Evolutionary conservation across 2,797 vertebrate genomes (phyloP).

Genomic region (Aeoliscus strigatus): DNA sequence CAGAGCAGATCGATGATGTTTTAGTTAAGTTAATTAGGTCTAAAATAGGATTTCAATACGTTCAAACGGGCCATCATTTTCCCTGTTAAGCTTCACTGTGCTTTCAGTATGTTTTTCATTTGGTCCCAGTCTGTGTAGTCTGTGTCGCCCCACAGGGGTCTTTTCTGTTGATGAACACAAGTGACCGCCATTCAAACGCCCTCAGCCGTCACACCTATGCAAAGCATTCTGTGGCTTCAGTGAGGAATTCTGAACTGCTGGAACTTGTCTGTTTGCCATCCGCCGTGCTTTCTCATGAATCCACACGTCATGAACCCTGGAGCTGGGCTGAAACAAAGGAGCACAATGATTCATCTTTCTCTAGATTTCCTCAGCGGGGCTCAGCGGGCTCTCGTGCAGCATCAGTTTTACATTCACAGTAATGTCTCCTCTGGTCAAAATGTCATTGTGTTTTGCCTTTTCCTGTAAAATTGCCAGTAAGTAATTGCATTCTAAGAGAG

Average conservation of each 20-base stretch:
- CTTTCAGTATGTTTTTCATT: conserved; percentile 9
- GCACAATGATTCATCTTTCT: conserved; percentile 59
- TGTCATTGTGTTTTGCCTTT: conserved; percentile 70
- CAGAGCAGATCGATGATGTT: conserved; percentile 1
- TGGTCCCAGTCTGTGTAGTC: neutral
- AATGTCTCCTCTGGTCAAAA: conserved; percentile 60
- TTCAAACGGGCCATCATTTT: neutral
- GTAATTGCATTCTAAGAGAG: conserved; percentile 70
- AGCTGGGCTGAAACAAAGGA: conserved; percentile 56
- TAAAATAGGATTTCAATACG: conserved; percentile 2
- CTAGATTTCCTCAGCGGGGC: conserved; percentile 47
- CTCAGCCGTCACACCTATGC: conserved; percentile 52
- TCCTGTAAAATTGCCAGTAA: conserved; percentile 65
- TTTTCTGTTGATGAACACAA: conserved; percentile 23
- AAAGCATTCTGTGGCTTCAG: conserved; percentile 49
- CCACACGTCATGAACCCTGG: conserved; percentile 53
- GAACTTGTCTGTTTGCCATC: conserved; percentile 54
- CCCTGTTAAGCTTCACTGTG: neutral
- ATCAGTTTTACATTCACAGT: conserved; percentile 58
- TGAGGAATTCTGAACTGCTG: conserved; percentile 53
- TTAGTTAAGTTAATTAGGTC: conserved; percentile 11
- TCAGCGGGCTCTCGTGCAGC: conserved; percentile 41
- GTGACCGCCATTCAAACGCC: conserved; percentile 38
- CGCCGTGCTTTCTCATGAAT: conserved; percentile 40
- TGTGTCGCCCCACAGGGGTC: conserved; percentile 4